These are phyloP conservation scores for Micromys minutus DNA, from an alignment of 2,113 vertebrate genomes.

Conservation along the genomic window DNA sequence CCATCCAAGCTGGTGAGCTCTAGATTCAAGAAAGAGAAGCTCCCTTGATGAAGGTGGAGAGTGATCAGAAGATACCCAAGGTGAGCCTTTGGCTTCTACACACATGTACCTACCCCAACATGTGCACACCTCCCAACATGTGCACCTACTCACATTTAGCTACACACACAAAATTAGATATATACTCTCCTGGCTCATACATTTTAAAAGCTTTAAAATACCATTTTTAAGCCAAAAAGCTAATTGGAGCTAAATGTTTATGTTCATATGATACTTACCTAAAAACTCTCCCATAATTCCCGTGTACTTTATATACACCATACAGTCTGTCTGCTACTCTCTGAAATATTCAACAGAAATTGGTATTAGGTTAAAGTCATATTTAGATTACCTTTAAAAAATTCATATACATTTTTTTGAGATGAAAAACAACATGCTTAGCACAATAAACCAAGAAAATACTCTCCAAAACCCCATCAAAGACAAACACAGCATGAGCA, in stretches of 20 bases:
- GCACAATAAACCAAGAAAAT: constrained; percentile 44
- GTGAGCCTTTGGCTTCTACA: not conserved
- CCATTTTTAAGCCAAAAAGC: not conserved
- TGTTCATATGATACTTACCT: constrained; percentile 86
- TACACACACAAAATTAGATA: not conserved
- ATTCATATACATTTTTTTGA: not conserved
- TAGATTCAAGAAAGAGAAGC: not conserved
- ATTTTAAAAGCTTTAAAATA: not conserved
- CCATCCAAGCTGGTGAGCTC: not conserved
- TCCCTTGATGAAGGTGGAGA: not conserved
- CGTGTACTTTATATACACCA: constrained; percentile 98
- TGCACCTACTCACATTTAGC: not conserved
- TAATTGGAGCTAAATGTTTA: constrained; percentile 37
- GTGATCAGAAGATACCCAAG: not conserved
- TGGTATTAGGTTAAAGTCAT: constrained; percentile 53
- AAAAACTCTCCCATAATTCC: constrained; percentile 98
- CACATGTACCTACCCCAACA: not conserved
- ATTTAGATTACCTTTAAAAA: not conserved
- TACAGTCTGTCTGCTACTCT: constrained; percentile 96
- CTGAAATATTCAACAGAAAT: constrained; percentile 83
- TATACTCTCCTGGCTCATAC: not conserved
- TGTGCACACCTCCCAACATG: not conserved
- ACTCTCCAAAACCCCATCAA: not conserved
- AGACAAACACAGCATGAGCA: not conserved
- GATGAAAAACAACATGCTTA: not conserved